Percentiles rank a stretch among this genome's conserved stretches.
These are phyloP conservation scores for Prolemur simus DNA, from an alignment of 2,113 vertebrate species.

Conservation along the genomic window DNA sequence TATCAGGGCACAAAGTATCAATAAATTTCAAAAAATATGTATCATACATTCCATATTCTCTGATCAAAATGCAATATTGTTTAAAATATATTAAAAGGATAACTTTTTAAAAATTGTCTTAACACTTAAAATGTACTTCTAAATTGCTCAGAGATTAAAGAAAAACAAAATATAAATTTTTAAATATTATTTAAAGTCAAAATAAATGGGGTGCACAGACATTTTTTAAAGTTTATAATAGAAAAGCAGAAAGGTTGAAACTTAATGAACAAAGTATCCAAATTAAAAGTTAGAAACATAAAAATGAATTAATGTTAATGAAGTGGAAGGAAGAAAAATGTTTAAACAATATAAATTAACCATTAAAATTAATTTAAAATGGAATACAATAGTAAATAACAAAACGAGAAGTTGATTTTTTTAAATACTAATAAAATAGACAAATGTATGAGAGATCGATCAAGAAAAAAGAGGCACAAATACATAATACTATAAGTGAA, in stretches of 20 bases:
- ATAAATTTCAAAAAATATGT: conserved; percentile 26
- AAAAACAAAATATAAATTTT: not conserved
- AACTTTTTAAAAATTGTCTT: not conserved
- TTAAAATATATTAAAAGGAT: not conserved
- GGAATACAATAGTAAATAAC: not conserved
- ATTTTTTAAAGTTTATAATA: conserved; percentile 4
- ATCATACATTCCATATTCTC: not conserved
- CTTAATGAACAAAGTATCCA: not conserved
- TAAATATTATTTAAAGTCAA: not conserved
- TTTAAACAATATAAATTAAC: not conserved
- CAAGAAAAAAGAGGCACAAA: not conserved
- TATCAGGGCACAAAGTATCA: not conserved
- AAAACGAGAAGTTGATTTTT: not conserved
- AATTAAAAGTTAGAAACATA: conserved; percentile 25
- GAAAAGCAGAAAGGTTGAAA: not conserved
- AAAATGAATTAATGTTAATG: not conserved
- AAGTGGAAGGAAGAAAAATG: not conserved
- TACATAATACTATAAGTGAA: not conserved
- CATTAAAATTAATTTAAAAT: not conserved
- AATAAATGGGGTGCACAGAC: not conserved
- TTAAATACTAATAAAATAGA: not conserved
- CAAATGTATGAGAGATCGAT: not conserved
- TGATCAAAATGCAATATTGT: not conserved
- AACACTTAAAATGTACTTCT: not conserved
- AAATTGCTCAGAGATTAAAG: not conserved